Evolutionary conservation across 2,888 invertebrate species (phyloP).

Genomic region (Plutella xylostella): DNA sequence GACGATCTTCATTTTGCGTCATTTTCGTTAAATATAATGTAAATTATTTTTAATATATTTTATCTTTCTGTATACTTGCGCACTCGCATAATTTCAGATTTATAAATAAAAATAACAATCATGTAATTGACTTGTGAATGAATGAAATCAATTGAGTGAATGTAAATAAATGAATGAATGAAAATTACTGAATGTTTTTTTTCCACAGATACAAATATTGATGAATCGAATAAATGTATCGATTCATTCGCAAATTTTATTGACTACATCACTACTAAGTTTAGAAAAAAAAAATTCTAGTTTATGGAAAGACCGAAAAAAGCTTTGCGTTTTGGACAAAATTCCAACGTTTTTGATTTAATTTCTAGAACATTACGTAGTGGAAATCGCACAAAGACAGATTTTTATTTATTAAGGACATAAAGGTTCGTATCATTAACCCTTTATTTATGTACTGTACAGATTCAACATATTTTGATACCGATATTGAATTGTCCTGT

Average conservation of each 20-base stretch:
- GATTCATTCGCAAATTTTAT: no score
- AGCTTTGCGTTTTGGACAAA: constrained; percentile 40
- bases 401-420: neutral
- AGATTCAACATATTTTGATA: constrained; percentile 44
- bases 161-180: no score
- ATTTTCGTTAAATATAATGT: no score
- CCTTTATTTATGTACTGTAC: constrained; percentile 10
- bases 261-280: constrained; percentile 1
- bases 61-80: no score
- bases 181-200: no score
- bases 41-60: no score
- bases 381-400: neutral
- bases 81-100: no score
- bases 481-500: constrained; percentile 32
- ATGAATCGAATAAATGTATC: no score
- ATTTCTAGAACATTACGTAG: neutral
- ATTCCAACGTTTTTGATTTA: constrained; percentile 27
- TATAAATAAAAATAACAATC: no score
- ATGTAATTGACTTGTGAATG: no score
- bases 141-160: no score
- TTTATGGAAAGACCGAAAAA: constrained; percentile 33
- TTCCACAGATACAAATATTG: no score
- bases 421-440: neutral
- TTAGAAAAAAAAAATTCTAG: constrained; percentile 20
- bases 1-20: neutral